phyloP scores from a whole-genome alignment of 2,888 invertebrate genomes.

The Polymixis lichenea region DNA sequence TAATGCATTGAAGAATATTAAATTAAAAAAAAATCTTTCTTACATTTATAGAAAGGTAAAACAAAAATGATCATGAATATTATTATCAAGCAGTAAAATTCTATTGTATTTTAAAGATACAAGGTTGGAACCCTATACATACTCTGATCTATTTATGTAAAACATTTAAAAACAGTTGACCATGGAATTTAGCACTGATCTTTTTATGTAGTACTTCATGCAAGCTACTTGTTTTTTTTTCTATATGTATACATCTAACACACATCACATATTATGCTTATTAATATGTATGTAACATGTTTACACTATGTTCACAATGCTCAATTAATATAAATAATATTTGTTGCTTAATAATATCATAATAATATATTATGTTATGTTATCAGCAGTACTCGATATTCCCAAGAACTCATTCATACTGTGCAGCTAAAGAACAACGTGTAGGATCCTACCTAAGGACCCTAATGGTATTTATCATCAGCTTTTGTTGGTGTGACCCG shows the following conservation, averaged over 20 bases:
- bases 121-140: no score
- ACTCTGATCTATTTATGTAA: no score
- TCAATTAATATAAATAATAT: slow-evolving; percentile 26
- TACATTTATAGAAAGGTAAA: not conserved
- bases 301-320: slow-evolving; percentile 10
- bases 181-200: slow-evolving; percentile 6
- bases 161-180: slow-evolving; percentile 18
- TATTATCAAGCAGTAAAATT: slow-evolving; percentile 6
- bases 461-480: slow-evolving; percentile 87
- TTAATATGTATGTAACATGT: slow-evolving; percentile 13
- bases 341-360: slow-evolving; percentile 63
- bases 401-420: slow-evolving; percentile 88
- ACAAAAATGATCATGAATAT: not conserved
- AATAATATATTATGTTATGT: slow-evolving; percentile 70
- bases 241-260: slow-evolving; percentile 19
- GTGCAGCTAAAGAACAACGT: slow-evolving; percentile 87
- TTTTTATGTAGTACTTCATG: not conserved
- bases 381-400: slow-evolving; percentile 86
- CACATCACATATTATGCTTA: slow-evolving; percentile 45
- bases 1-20: not conserved
- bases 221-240: not conserved
- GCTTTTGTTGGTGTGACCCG: slow-evolving; percentile 59
- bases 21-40: not conserved
- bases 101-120: slow-evolving; percentile 1
- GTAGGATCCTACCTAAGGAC: slow-evolving; percentile 88